A percentile compares a stretch with the other conserved stretches of the same genome.
phyloP scores from a whole-genome alignment of 2,797 vertebrate genomes.

The Macropodus opercularis region DNA sequence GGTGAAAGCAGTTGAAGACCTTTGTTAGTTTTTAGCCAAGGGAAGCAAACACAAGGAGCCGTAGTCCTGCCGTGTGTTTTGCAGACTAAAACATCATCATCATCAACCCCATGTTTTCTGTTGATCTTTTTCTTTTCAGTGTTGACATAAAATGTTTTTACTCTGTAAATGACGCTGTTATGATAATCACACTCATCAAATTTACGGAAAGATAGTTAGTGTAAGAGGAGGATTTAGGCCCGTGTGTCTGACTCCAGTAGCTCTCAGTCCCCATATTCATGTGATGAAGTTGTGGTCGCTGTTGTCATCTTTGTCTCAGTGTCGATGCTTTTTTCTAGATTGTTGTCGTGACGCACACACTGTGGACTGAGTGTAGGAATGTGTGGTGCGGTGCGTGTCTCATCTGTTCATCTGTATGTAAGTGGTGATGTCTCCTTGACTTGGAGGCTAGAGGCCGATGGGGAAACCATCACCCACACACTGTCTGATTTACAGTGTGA shows the following conservation, averaged over 20 bases:
- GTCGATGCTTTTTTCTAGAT: neutral
- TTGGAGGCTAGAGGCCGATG: slow-evolving; percentile 62
- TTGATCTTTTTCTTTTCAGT: too few relatives aligned
- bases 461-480: slow-evolving; percentile 65
- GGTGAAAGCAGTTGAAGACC: too few relatives aligned
- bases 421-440: slow-evolving; percentile 66
- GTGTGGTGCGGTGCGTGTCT: slow-evolving; percentile 23
- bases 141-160: neutral
- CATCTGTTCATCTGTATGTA: slow-evolving; percentile 32
- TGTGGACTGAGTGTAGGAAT: neutral
- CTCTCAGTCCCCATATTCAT: too few relatives aligned
- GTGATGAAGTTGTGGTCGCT: neutral
- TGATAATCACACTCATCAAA: too few relatives aligned
- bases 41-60: neutral
- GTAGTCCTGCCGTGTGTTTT: neutral
- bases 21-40: neutral
- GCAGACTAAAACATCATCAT: too few relatives aligned
- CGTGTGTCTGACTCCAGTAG: slow-evolving; percentile 30
- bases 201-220: too few relatives aligned
- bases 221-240: too few relatives aligned
- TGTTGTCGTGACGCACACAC: neutral
- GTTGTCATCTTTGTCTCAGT: neutral
- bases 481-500: slow-evolving; percentile 40
- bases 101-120: too few relatives aligned
- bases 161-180: too few relatives aligned